phyloP scores from a whole-genome alignment of 2,113 vertebrate species.

The Tylochromis polylepis region DNA sequence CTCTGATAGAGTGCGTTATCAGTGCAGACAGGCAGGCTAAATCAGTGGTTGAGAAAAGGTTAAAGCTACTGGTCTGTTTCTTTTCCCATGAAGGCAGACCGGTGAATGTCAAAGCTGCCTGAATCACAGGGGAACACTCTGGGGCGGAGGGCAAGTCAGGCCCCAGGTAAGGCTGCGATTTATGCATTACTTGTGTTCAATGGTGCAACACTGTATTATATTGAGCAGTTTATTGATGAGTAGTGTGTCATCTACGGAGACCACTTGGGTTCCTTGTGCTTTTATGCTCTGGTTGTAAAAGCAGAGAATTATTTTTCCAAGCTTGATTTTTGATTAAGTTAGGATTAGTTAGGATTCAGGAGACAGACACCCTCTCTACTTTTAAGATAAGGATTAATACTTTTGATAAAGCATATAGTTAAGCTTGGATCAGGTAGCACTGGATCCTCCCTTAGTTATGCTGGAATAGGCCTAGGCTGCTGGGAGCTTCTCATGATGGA shows the following conservation, averaged over 20 bases:
- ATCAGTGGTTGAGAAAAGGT: constrained; percentile 66
- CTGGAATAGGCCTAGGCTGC: not conserved
- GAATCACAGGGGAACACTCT: constrained; percentile 44
- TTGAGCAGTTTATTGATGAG: constrained; percentile 19
- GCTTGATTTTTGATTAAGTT: not conserved
- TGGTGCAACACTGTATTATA: constrained; percentile 47
- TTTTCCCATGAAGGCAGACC: constrained; percentile 32
- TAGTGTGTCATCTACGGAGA: constrained; percentile 11
- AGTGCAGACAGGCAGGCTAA: constrained; percentile 57
- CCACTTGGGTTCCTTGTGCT: not conserved
- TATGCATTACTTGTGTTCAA: constrained; percentile 46
- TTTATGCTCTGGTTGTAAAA: not conserved
- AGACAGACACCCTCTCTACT: not conserved
- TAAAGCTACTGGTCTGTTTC: constrained; percentile 54
- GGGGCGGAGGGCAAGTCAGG: constrained; percentile 32
- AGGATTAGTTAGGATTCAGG: not conserved
- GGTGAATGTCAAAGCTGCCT: constrained; percentile 61
- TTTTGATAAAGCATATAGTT: not conserved
- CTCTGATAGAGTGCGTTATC: constrained; percentile 66
- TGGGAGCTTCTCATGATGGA: not conserved
- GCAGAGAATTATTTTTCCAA: not conserved
- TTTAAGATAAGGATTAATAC: not conserved
- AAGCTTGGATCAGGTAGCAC: not conserved
- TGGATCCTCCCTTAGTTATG: not conserved
- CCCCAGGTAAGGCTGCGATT: constrained; percentile 35